Evolutionary conservation across 1,140 invertebrate species (phyloP).

Genomic region (Galleria mellonella): DNA sequence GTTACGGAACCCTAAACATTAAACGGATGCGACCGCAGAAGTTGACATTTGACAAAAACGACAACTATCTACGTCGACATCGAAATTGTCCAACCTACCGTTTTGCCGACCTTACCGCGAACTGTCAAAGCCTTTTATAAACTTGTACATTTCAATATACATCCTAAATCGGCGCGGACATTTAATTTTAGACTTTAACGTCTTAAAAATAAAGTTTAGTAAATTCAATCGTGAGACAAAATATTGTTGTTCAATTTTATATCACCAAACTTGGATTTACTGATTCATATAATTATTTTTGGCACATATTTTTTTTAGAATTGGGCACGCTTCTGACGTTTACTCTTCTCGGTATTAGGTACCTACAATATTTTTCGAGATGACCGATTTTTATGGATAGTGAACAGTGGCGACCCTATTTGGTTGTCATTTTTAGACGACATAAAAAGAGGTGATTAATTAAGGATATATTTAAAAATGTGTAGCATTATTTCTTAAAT

Average conservation of each 20-base stretch:
- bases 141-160: not conserved
- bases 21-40: slow-evolving; percentile 54
- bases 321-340: slow-evolving; percentile 6
- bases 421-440: too few relatives aligned
- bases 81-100: slow-evolving; percentile 66
- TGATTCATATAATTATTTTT: slow-evolving; percentile 59
- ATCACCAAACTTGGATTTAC: slow-evolving; percentile 60
- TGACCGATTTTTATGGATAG: slow-evolving; percentile 4
- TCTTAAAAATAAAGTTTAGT: not conserved
- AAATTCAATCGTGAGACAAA: not conserved
- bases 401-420: too few relatives aligned
- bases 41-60: slow-evolving; percentile 72
- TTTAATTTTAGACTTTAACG: not conserved
- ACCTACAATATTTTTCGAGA: slow-evolving; percentile 7
- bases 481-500: too few relatives aligned
- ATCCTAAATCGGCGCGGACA: not conserved
- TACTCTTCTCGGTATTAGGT: slow-evolving; percentile 9
- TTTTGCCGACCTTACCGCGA: slow-evolving; percentile 62
- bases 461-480: too few relatives aligned
- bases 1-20: slow-evolving; percentile 24
- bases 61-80: slow-evolving; percentile 52
- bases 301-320: slow-evolving; percentile 37
- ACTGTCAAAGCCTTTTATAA: slow-evolving; percentile 62
- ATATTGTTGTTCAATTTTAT: slow-evolving; percentile 37
- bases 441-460: too few relatives aligned